phyloP scores from a whole-genome alignment of 2,113 vertebrate genomes.

The Neolamprologus longior region DNA sequence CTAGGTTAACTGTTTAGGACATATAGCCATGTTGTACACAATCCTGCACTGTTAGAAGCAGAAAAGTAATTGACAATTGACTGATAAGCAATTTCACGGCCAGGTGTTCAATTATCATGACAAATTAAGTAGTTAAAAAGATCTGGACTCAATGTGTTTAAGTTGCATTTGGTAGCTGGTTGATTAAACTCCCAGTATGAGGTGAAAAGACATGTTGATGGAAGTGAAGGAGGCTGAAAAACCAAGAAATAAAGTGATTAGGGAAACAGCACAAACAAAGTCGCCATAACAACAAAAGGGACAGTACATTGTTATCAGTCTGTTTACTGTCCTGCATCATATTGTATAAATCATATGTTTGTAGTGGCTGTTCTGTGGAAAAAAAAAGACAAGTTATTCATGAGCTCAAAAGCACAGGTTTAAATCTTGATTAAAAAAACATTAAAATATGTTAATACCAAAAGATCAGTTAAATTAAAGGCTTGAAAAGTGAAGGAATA shows the following conservation, averaged over 20 bases:
- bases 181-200: background rate
- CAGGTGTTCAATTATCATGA: background rate
- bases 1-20: background rate
- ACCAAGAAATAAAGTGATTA: background rate
- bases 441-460: background rate
- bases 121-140: background rate
- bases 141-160: background rate
- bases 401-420: background rate
- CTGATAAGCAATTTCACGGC: background rate
- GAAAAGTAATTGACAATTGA: background rate
- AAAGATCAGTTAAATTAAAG: background rate
- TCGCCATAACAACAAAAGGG: background rate
- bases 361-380: fast-evolving
- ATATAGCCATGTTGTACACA: background rate
- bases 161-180: background rate
- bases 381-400: background rate
- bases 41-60: background rate
- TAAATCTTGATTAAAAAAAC: background rate
- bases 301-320: background rate
- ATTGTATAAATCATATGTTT: background rate
- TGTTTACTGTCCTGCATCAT: background rate
- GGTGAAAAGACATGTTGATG: background rate
- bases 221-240: background rate
- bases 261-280: background rate
- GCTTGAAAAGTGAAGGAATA: background rate